phyloP scores from a whole-genome alignment of 2,888 invertebrate species.

The Deroplatys truncata region DNA sequence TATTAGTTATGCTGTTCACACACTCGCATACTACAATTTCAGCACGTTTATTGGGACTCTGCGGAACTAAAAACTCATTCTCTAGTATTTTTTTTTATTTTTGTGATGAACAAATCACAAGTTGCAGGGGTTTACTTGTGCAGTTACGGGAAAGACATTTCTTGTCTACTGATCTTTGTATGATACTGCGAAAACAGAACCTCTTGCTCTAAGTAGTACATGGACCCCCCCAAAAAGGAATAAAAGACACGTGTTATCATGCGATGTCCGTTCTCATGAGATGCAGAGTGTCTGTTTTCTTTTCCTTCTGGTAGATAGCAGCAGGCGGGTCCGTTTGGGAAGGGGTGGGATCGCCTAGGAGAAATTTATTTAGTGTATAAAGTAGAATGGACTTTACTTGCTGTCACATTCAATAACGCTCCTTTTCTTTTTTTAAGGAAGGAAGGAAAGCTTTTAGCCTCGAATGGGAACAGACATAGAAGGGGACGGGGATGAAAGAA shows the following conservation, averaged over 20 bases:
- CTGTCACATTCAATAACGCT: slow-evolving; percentile 25
- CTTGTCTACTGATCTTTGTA: no score
- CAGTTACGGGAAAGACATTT: no score
- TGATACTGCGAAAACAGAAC: no score
- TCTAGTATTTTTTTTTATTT: no score
- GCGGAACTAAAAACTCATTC: no score
- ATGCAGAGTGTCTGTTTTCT: not conserved
- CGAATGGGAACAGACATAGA: not conserved
- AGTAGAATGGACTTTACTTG: slow-evolving; percentile 20
- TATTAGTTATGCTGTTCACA: no score
- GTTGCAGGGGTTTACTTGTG: no score
- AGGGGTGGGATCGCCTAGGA: not conserved
- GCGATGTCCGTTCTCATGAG: not conserved
- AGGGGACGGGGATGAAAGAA: not conserved
- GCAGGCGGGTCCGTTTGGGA: not conserved
- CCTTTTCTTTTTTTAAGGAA: not conserved
- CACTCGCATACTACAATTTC: no score
- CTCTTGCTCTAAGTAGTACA: no score
- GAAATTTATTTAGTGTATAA: slow-evolving; percentile 27
- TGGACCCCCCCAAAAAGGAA: no score
- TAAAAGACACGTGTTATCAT: not conserved
- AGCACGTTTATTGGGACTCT: no score
- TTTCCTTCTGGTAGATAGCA: not conserved
- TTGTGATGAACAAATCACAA: no score
- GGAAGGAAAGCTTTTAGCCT: slow-evolving; percentile 12